Conservation (phyloP, 2,888 invertebrate genomes). For the Lasioglossum morio region DNA sequence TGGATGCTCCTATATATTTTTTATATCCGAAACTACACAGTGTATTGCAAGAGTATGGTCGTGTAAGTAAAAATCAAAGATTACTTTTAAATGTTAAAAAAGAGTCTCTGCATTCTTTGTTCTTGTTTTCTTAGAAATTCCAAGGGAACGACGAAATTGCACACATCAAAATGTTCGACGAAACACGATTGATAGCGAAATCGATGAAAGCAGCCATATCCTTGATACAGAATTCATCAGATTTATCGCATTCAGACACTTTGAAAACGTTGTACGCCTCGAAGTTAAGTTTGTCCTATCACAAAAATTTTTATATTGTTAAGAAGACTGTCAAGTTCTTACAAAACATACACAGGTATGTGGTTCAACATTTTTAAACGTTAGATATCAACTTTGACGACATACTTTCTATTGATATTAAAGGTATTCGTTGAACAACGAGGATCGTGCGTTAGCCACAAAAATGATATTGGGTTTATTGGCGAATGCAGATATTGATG, state of each 20-base stretch:
- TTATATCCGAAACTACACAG: slow-evolving; percentile 85
- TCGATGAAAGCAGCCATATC: slow-evolving; percentile 84
- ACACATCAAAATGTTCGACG: slow-evolving; percentile 83
- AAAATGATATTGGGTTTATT: slow-evolving; percentile 86
- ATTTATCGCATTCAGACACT: slow-evolving; percentile 79
- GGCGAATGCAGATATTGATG: slow-evolving; percentile 86
- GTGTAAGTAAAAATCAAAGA: slow-evolving; percentile 78
- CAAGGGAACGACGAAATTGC: slow-evolving; percentile 80
- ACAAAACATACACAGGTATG: slow-evolving; percentile 78
- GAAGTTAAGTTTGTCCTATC: slow-evolving; percentile 87
- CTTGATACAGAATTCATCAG: slow-evolving; percentile 72
- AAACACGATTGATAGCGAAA: slow-evolving; percentile 83
- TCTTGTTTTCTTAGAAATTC: slow-evolving; percentile 82
- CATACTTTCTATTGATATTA: slow-evolving; percentile 18
- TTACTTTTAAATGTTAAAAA: not conserved
- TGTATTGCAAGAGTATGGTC: slow-evolving; percentile 84
- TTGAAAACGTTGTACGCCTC: slow-evolving; percentile 86
- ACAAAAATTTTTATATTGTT: slow-evolving; percentile 86
- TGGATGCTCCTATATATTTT: slow-evolving; percentile 85
- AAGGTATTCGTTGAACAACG: slow-evolving; percentile 70
- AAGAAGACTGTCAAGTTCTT: slow-evolving; percentile 85
- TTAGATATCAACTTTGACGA: not conserved
- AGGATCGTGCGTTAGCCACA: slow-evolving; percentile 71
- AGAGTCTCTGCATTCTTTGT: not conserved
- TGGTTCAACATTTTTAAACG: slow-evolving; percentile 1